These are phyloP conservation scores for Botia almorhae DNA, from an alignment of 2,797 vertebrate species.

Conservation along the genomic window DNA sequence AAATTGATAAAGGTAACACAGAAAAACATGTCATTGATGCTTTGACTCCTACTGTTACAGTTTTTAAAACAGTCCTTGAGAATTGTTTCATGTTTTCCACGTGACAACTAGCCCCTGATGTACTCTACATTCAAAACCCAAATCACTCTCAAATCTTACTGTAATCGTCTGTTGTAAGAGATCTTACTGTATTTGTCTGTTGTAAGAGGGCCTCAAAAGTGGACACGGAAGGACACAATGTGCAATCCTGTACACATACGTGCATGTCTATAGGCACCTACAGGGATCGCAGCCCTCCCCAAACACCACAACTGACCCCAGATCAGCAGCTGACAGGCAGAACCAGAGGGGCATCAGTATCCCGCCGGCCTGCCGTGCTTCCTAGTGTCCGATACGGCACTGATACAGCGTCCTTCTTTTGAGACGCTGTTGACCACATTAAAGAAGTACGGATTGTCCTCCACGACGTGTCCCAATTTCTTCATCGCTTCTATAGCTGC, in stretches of 20 bases:
- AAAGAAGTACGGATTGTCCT: background rate
- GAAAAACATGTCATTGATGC: no score
- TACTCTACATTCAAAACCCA: background rate
- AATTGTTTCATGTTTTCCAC: background rate
- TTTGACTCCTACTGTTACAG: background rate
- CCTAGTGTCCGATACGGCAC: constrained; percentile 73
- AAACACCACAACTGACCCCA: constrained; percentile 14
- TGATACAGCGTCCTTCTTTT: constrained; percentile 72
- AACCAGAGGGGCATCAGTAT: constrained; percentile 67
- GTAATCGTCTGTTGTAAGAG: background rate
- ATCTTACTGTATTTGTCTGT: no score
- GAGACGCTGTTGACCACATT: constrained; percentile 79
- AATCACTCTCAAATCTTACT: background rate
- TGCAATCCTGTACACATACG: background rate
- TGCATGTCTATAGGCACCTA: background rate
- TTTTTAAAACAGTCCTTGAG: background rate
- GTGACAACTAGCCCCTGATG: background rate
- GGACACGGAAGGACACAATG: background rate
- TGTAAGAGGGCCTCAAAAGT: background rate
- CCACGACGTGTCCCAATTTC: constrained; percentile 63
- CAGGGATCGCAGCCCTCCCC: background rate
- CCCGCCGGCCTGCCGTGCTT: constrained; percentile 72
- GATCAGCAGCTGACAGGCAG: background rate
- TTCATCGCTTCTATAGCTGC: constrained; percentile 60
- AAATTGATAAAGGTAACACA: background rate